Evolutionary conservation across 2,113 vertebrate genomes (phyloP), one percentile per base, ranked within the genome.

Genomic region (Otolemur garnettii): DNA sequence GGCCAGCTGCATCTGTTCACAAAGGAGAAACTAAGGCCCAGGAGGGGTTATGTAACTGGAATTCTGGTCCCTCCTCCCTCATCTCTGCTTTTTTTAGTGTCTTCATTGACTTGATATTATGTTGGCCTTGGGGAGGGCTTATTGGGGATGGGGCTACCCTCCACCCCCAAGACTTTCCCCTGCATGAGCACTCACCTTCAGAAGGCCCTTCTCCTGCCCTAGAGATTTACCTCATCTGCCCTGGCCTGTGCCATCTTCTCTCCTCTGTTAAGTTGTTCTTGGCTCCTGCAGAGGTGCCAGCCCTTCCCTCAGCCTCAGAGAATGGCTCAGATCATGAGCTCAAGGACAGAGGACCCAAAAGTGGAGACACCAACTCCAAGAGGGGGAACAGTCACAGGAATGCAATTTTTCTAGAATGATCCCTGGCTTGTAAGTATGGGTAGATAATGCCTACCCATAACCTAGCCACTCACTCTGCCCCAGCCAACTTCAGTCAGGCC

Each of bases 131-230:
- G 35, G 38, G 19, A 6, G 13, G 59, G 15, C 38, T 55, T n/a
- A 50, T 13, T 69, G 53, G 78, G 53, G 55, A 5, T 28, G 14
- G 26, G 45, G 11, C 66, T 71, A 4, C 28, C 15, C 17, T 64
- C 38, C 26, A 13, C 22, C 18, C 12, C 18, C 8, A 33, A 24
- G 21, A 12, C 15, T 19, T 22, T 68, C 64, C 30, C 8, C 11
- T 12, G n/a, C 50, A 55, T 0, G 24, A 64, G 62, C 62, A 28
- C 62, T 12, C 62, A 64, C 2, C 55, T 91, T 17, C 55, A 57
- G 69, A 42, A 89, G 90, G 68, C 95, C 79, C 91, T 85, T 81
- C 94, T 96, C 84, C 42, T 45, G 26, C 90, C 64, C 69, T 60
- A 53, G 81, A 62, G 86, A 24, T 38, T 57, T 89, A 79, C 74